Conservation (phyloP, 2,113 vertebrate genomes). For the Percina caprodes region DNA sequence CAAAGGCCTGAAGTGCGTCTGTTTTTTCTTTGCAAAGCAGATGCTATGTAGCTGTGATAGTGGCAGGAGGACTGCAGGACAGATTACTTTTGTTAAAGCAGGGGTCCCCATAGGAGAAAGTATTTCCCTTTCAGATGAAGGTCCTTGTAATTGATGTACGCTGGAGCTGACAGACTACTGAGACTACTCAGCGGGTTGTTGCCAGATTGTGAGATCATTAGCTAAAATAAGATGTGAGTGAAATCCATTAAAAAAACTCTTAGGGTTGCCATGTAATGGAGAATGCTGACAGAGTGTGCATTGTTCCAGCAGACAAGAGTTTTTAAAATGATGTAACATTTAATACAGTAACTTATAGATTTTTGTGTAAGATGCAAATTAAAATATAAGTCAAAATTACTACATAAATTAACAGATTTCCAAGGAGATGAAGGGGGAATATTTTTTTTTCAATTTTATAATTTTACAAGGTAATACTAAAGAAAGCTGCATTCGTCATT, state of each 20-base stretch:
- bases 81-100: conserved; percentile 36
- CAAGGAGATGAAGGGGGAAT: neutral
- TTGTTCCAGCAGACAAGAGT: conserved; percentile 7
- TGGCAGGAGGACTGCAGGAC: conserved; percentile 16
- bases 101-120: conserved; percentile 39
- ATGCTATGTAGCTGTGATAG: neutral
- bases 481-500: conserved; percentile 13
- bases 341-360: neutral
- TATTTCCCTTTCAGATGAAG: conserved; percentile 53
- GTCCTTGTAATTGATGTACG: conserved; percentile 53
- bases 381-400: neutral
- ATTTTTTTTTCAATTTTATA: neutral
- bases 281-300: conserved; percentile 33
- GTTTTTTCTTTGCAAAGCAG: conserved; percentile 19
- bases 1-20: conserved; percentile 12
- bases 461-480: conserved; percentile 15
- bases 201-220: conserved; percentile 65
- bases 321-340: conserved; percentile 10
- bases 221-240: conserved; percentile 60
- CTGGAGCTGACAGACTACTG: conserved; percentile 60
- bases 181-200: conserved; percentile 42
- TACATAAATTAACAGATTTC: neutral
- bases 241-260: conserved; percentile 36
- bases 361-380: neutral
- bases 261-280: conserved; percentile 26